A percentile compares a stretch with the other conserved stretches of the same genome.
These are phyloP conservation scores for Minunthozetes semirufus DNA, from an alignment of 2,888 invertebrate genomes.

Conservation along the genomic window DNA sequence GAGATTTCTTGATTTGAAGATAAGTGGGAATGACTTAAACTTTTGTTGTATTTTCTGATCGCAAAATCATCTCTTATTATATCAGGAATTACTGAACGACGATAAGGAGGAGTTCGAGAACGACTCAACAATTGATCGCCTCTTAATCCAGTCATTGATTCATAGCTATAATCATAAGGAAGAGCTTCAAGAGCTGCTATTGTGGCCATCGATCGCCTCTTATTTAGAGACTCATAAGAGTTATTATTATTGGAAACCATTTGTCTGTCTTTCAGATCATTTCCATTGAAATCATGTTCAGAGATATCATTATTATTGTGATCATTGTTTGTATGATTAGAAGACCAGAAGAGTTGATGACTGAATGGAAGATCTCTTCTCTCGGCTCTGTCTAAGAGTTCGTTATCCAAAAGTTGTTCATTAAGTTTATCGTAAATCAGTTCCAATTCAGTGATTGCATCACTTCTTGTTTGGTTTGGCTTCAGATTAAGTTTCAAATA, in stretches of 20 bases:
- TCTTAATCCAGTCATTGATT: background rate
- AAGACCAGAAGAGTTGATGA: slow-evolving; percentile 43
- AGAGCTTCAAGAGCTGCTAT: background rate
- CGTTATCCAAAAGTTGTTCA: slow-evolving; percentile 60
- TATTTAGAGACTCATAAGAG: slow-evolving; percentile 12
- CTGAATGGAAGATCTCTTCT: slow-evolving; percentile 60
- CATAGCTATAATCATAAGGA: background rate
- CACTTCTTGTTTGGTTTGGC: slow-evolving; percentile 46
- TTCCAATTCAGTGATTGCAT: slow-evolving; percentile 79
- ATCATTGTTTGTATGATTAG: background rate
- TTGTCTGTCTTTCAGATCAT: slow-evolving; percentile 4
- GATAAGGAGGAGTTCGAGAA: slow-evolving; percentile 45
- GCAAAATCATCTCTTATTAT: slow-evolving; percentile 72
- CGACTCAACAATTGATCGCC: background rate
- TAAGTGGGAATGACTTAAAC: slow-evolving; percentile 22
- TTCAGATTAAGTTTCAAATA: background rate
- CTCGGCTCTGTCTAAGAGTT: slow-evolving; percentile 70
- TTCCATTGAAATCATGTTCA: background rate
- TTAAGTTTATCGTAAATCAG: slow-evolving; percentile 75
- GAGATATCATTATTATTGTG: background rate
- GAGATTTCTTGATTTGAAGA: background rate
- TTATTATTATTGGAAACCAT: background rate
- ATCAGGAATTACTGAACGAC: slow-evolving; percentile 56
- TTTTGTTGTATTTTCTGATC: slow-evolving; percentile 37
- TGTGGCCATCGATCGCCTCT: slow-evolving; percentile 26